Evolutionary conservation across 2,113 vertebrate genomes (phyloP).

Genomic region (Notechis scutatus): DNA sequence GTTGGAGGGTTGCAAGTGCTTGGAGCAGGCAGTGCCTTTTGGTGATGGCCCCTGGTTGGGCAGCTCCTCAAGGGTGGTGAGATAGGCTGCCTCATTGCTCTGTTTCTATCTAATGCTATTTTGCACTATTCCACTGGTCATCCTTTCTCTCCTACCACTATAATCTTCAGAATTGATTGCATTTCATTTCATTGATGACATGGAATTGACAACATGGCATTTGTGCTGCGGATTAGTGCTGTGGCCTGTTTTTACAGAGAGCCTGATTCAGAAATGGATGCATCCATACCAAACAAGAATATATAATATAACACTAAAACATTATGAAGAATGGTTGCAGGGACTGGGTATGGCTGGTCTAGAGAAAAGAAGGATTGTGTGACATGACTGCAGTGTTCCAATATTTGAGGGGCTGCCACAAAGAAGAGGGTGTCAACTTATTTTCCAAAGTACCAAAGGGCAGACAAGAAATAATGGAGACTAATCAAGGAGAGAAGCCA

Average conservation of each 20-base stretch:
- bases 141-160: neutral
- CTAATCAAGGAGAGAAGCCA: neutral
- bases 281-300: neutral
- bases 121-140: neutral
- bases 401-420: neutral
- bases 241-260: neutral
- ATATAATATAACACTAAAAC: neutral
- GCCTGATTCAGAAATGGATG: neutral
- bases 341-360: neutral
- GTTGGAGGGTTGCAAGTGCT: neutral
- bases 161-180: neutral
- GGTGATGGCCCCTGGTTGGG: neutral
- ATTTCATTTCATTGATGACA: neutral
- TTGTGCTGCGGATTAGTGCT: fast-evolving
- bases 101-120: neutral
- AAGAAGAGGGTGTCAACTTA: neutral
- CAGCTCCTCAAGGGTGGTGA: neutral
- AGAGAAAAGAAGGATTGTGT: neutral
- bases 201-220: neutral
- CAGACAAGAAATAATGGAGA: neutral
- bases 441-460: neutral
- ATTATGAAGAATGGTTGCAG: neutral
- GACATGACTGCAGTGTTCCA: neutral
- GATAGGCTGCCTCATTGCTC: neutral
- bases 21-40: neutral